A percentile compares a stretch with the other conserved stretches of the same genome.
These are phyloP conservation scores for Entomyzon cyanotis DNA, from an alignment of 2,113 vertebrate genomes.

Conservation along the genomic window DNA sequence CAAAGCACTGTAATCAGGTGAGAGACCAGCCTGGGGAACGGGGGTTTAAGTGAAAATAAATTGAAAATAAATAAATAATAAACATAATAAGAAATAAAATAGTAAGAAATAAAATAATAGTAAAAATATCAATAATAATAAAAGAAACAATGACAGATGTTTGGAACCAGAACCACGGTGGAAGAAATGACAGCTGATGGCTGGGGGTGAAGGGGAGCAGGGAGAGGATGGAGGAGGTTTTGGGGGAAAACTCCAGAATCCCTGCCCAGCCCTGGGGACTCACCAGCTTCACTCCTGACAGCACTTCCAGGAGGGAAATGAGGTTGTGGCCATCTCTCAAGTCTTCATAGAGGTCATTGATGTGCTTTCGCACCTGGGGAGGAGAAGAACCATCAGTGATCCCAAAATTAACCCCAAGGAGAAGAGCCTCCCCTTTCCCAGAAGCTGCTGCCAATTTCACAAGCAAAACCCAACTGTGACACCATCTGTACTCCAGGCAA, in stretches of 20 bases:
- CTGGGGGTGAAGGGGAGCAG: background rate
- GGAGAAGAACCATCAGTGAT: background rate
- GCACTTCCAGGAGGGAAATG: slow-evolving; percentile 94
- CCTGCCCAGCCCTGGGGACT: slow-evolving; percentile 2
- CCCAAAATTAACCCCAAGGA: background rate
- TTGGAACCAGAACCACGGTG: background rate
- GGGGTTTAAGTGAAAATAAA: background rate
- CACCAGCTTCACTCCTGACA: slow-evolving; percentile 95
- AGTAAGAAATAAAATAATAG: too few species aligned
- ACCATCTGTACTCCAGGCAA: rapidly evolving
- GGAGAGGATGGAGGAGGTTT: background rate
- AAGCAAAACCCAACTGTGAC: rapidly evolving
- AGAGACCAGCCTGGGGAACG: background rate
- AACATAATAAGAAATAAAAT: background rate
- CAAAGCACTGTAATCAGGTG: background rate
- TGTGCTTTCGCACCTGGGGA: slow-evolving; percentile 91
- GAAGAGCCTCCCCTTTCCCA: background rate
- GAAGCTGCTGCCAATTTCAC: background rate
- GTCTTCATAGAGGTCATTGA: slow-evolving; percentile 92
- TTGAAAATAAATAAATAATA: background rate
- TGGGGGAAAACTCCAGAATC: background rate
- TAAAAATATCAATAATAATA: background rate
- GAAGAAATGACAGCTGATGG: background rate
- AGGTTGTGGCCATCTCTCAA: slow-evolving; percentile 96
- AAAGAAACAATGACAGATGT: background rate